Evolutionary conservation across 2,113 vertebrate species (phyloP), one percentile per base, ranked within the genome.

Genomic region (Acrocephalus arundinaceus): DNA sequence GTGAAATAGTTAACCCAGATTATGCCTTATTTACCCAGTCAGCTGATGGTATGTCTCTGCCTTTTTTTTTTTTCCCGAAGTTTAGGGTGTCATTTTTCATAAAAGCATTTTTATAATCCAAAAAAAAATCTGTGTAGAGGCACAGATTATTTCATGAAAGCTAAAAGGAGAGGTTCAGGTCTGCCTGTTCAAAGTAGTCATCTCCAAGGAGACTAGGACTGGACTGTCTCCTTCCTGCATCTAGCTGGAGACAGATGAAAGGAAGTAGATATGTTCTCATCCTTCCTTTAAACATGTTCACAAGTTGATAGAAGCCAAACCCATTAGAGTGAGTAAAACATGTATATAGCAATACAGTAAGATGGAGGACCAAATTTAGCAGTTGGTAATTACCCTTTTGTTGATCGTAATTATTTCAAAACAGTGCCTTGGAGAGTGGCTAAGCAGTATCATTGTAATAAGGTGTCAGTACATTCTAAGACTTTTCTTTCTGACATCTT

Each of bases 1-100:
- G 98, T 98, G 99, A 99, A 97, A 99, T 99, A 95, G 99, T 99
- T 97, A 99, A 99, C 94, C 99, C 99, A 46, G 99, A 99, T 97
- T 99, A 99, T 30, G 99, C 98, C 30, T 98, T 99, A 84, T 99
- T 99, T 97, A 99, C 99, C 43, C 99, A 99, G 95, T 99, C 99
- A 96, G 99, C 99, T 83, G 99, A 99, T 97, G 99, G 99, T 99
- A 98, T 95, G 98, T 98, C 52, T 83, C 23, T 96, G 8, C 33
- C 45, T 43, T 55, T 41, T 84, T 45, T 39, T 15, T 6, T 11
- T 4, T 16, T 27, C 1, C 3, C n/a, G 52, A 41, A 41, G 33
- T 81, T 72, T 59, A 49, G 14, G 8, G 2, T 77, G 19, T 46
- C 0, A 2, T 30, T 55, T 90, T 63, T 35, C 43, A 18, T 51